phyloP scores from a whole-genome alignment of 2,113 vertebrate genomes.

The Sphyrna mokarran region DNA sequence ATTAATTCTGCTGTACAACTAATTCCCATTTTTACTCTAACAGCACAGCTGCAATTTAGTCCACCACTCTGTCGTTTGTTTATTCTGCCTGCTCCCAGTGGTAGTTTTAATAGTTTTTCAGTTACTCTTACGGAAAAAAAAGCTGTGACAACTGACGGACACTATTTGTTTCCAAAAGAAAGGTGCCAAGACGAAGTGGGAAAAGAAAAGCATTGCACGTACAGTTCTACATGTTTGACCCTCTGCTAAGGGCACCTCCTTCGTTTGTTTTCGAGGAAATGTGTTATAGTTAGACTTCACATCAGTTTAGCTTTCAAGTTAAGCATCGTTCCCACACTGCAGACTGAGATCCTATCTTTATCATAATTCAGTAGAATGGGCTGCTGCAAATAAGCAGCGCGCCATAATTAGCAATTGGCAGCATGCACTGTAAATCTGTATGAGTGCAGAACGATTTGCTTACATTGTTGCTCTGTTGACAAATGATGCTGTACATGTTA shows the following conservation, averaged over 20 bases:
- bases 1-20: constrained; percentile 56
- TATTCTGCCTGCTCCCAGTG: constrained; percentile 61
- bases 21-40: constrained; percentile 46
- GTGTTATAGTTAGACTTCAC: background rate
- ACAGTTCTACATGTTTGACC: background rate
- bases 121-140: constrained; percentile 53
- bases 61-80: constrained; percentile 57
- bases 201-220: background rate
- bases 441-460: constrained; percentile 80
- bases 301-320: constrained; percentile 32
- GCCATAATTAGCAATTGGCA: constrained; percentile 83
- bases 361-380: constrained; percentile 33
- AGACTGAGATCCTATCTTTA: constrained; percentile 35
- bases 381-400: constrained; percentile 68
- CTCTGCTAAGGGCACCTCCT: constrained; percentile 9
- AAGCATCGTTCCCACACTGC: background rate
- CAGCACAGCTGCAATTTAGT: constrained; percentile 54
- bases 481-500: constrained; percentile 83
- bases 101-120: constrained; percentile 46
- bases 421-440: constrained; percentile 78
- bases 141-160: constrained; percentile 47
- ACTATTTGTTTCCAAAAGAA: constrained; percentile 47
- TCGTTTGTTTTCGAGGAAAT: constrained; percentile 17
- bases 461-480: constrained; percentile 85
- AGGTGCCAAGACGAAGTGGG: constrained; percentile 22